These are phyloP conservation scores for Drosophila kohkoa DNA, from an alignment of 1,140 invertebrate genomes.

Conservation along the genomic window DNA sequence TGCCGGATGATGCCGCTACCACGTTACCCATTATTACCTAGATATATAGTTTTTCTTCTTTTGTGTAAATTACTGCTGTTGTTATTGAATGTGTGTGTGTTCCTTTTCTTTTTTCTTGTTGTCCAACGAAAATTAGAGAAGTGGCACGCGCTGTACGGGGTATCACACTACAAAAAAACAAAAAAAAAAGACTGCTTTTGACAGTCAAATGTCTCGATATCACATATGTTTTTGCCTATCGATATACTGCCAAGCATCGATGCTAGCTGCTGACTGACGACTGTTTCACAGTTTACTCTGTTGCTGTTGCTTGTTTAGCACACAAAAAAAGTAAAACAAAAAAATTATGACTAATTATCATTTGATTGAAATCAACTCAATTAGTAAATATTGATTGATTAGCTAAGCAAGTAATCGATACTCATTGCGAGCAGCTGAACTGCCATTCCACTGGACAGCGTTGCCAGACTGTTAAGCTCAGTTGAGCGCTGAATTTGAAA, in stretches of 20 bases:
- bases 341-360: too few species aligned
- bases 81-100: neutral
- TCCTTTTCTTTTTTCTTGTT: too few species aligned
- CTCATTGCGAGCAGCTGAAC: conserved; percentile 15
- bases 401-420: conserved; percentile 8
- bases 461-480: conserved; percentile 10
- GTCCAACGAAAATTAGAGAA: conserved; percentile 46
- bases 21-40: conserved; percentile 87
- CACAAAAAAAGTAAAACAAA: too few species aligned
- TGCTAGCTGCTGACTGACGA: too few species aligned
- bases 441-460: neutral
- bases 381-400: neutral
- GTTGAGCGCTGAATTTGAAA: conserved; percentile 4
- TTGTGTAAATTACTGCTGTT: conserved; percentile 18
- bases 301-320: too few species aligned
- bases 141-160: conserved; percentile 41
- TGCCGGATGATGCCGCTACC: conserved; percentile 86
- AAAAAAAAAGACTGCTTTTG: conserved; percentile 51
- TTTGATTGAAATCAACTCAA: too few species aligned
- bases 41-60: conserved; percentile 1
- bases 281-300: too few species aligned
- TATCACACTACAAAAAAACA: conserved; percentile 54
- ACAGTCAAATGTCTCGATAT: conserved; percentile 19
- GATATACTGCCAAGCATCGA: too few species aligned
- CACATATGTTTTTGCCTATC: too few species aligned